Conservation (phyloP, 2,113 vertebrate species). For the Sula dactylatra region DNA sequence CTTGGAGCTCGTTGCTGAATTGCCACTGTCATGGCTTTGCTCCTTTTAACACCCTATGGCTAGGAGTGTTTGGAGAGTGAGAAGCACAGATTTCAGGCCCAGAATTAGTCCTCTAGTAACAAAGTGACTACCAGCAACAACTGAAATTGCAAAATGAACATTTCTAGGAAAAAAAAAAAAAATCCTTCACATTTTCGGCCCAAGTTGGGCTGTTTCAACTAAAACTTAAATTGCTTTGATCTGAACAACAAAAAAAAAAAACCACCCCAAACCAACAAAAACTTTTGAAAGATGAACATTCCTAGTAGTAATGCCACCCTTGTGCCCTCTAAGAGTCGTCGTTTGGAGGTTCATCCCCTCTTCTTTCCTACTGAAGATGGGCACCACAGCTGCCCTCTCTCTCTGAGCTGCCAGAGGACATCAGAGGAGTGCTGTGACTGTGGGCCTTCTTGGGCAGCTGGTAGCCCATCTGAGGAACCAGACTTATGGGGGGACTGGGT, state of each 20-base stretch:
- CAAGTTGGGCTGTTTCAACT: background rate
- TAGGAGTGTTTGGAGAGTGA: slow-evolving; percentile 6
- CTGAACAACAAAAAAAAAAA: background rate
- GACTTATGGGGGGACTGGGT: rapidly evolving
- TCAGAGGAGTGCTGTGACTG: background rate
- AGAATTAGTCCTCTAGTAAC: background rate
- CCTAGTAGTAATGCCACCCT: background rate
- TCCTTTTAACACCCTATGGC: background rate
- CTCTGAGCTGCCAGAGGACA: background rate
- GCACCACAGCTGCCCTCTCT: background rate
- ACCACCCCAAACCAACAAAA: background rate
- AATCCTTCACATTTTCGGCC: background rate
- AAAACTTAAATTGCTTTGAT: background rate
- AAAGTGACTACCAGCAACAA: background rate
- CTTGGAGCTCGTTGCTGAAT: background rate
- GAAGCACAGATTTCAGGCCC: background rate
- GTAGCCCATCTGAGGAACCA: background rate
- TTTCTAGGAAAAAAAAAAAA: background rate
- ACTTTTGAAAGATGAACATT: background rate
- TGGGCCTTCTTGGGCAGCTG: background rate
- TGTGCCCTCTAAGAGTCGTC: background rate
- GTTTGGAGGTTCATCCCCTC: background rate
- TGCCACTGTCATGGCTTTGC: background rate
- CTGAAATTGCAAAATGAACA: background rate
- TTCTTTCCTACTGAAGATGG: background rate